A percentile compares a stretch with the other conserved stretches of the same genome.
These are phyloP conservation scores for Pachydiplax longipennis DNA, from an alignment of 2,888 invertebrate genomes.

Conservation along the genomic window DNA sequence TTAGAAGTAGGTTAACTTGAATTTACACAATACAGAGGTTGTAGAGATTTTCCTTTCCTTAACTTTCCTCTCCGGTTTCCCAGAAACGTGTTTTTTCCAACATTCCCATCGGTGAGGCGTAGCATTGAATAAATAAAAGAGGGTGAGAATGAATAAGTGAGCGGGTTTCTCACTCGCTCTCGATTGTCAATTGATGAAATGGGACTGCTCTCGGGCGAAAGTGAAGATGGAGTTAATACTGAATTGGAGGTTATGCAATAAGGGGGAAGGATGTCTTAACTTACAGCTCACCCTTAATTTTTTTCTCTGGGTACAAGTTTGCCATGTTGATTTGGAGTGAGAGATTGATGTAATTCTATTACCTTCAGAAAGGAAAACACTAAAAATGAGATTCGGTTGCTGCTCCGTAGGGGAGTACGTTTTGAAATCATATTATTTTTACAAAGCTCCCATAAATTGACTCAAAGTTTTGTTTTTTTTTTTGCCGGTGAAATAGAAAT, in stretches of 20 bases:
- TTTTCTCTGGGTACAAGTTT: too few species aligned
- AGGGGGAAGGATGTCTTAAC: not conserved
- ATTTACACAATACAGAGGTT: not conserved
- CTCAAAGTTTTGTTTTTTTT: too few species aligned
- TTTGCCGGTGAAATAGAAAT: too few species aligned
- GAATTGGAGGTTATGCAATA: not conserved
- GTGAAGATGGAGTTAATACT: not conserved
- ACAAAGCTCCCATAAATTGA: too few species aligned
- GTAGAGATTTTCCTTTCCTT: not conserved
- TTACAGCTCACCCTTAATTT: too few species aligned
- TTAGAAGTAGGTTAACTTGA: not conserved
- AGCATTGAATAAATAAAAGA: constrained; percentile 14
- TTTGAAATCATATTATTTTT: too few species aligned
- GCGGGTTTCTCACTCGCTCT: not conserved
- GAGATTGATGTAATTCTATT: too few species aligned
- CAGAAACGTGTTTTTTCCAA: not conserved
- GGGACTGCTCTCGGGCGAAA: not conserved
- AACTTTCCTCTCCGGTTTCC: not conserved
- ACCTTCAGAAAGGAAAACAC: too few species aligned
- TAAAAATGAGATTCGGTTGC: too few species aligned
- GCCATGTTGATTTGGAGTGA: too few species aligned
- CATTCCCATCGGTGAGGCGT: not conserved
- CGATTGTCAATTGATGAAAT: constrained; percentile 22
- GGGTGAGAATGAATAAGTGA: constrained; percentile 15
- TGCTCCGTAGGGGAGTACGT: too few species aligned